phyloP scores from a whole-genome alignment of 1,140 invertebrate species.

The Hyles euphorbiae region DNA sequence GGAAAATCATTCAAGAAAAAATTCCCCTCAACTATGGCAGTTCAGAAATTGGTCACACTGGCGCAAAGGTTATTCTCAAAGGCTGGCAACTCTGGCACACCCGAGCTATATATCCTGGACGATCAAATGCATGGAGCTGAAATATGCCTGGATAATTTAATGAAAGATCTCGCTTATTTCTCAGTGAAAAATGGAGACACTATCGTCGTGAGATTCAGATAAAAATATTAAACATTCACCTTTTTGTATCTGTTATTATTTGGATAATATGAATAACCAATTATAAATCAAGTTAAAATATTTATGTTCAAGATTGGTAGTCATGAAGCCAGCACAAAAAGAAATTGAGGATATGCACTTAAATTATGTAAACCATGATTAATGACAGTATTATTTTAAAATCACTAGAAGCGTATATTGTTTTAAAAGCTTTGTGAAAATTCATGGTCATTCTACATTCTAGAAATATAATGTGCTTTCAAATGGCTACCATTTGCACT shows the following conservation, averaged over 20 bases:
- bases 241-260: slow-evolving; percentile 13
- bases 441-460: too few species aligned
- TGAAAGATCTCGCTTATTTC: slow-evolving; percentile 88
- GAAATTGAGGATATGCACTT: too few species aligned
- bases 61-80: slow-evolving; percentile 81
- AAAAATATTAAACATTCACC: slow-evolving; percentile 14
- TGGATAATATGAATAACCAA: slow-evolving; percentile 1
- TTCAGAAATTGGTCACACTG: slow-evolving; percentile 87
- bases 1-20: slow-evolving; percentile 80
- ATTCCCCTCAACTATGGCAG: slow-evolving; percentile 85
- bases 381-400: too few species aligned
- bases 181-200: slow-evolving; percentile 90
- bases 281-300: too few species aligned
- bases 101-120: slow-evolving; percentile 72
- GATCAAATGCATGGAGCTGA: slow-evolving; percentile 78
- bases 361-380: too few species aligned
- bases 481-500: too few species aligned
- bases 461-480: too few species aligned
- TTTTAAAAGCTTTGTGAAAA: too few species aligned
- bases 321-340: too few species aligned
- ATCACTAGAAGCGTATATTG: too few species aligned
- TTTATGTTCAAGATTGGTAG: too few species aligned
- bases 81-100: slow-evolving; percentile 48
- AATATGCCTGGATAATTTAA: slow-evolving; percentile 86
- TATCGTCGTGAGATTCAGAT: slow-evolving; percentile 83